Evolutionary conservation across 2,797 vertebrate species (phyloP), one percentile per base, ranked within the genome.

Genomic region (Rhinogobio ventralis): DNA sequence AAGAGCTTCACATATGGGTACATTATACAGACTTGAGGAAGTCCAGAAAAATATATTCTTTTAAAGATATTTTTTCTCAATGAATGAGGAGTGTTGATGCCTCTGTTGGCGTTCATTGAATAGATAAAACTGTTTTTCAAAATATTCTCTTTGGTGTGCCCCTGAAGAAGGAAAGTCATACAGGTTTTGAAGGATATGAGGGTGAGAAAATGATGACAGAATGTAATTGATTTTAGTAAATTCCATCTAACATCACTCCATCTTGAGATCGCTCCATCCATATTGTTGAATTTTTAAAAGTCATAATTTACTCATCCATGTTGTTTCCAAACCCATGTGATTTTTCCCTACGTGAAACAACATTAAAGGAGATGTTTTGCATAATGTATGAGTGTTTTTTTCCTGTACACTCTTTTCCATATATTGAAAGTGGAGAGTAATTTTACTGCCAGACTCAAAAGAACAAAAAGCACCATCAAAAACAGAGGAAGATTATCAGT

Each of bases 361-460:
- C 51, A 36, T 69, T 45, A 14, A 42, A 46, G n/a, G 19, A 55
- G 6, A 13, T 39, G 73, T n/a, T 76, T 55, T 57, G 73, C 51
- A 8, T 75, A 30, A 51, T 74, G 7, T 23, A 45, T 71, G 66
- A 30, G 17, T 68, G 69, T 30, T 25, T 45, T n/a, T 36, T 51
- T 10, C n/a, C 55, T 60, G 2, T 19, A 67, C 67, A 19, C 14
- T 17, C 19, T 74, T 57, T 60, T 57, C 7, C 14, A 3, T 11
- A 25, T 14, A 0, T 42, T 42, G 14, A 25, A 77, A 77, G 55
- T 28, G 14, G 42, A 60, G n/a, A 28, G 46, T 74, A 20, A 19
- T 62, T 62, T 28, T 60, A 25, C 15, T n/a, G n/a, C 33, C n/a
- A 72, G 69, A 71, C 10, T 55, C 33, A 76, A 76, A 76, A 76